Evolutionary conservation across 2,113 vertebrate genomes (phyloP), one percentile per base, ranked within the genome.

Genomic region (Pavo muticus): DNA sequence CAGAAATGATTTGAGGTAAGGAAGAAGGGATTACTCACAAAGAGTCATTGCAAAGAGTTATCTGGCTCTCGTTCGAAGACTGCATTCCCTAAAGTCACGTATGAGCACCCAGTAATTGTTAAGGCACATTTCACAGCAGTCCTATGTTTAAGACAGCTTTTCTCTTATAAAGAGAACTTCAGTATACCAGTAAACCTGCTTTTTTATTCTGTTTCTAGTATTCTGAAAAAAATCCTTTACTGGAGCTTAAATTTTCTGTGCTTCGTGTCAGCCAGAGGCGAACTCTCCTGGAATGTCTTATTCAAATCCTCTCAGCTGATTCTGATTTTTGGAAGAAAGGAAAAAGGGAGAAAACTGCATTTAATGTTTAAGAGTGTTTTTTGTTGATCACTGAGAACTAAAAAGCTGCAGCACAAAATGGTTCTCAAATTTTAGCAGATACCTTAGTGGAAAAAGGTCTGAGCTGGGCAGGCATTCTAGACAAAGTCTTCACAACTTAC

Each of bases 201-300:
- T 54, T 89, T 88, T 74, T 57, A 65, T 61, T 69, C 68, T 76
- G 37, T 12, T 84, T 60, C 37, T 48, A 52, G 52, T 37, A 79
- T 87, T 76, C 59, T 85, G 67, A 68, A 91, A 71, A 88, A 80
- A 84, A 79, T 25, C 35, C 47, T 91, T 27, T 35, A 21, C 7
- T 39, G 30, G 12, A 82, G 75, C 30, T 87, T 48, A 37, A 25
- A 61, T 69, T 76, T 91, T 70, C 48, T 57, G 40, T 73, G 63
- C 39, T 60, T 35, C 32, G 71, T 59, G 64, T 93, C 85, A 94
- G 83, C 44, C 88, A 96, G 76, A 73, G 60, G 84, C 81, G 80
- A 95, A 75, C 16, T 47, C 32, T 20, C 64, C 14, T 79, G 81
- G 78, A 60, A 90, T 0, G 1, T 69, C 81, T 79, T 57, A 92